These are phyloP conservation scores for Elegia similella DNA, from an alignment of 2,888 invertebrate species.

Conservation along the genomic window DNA sequence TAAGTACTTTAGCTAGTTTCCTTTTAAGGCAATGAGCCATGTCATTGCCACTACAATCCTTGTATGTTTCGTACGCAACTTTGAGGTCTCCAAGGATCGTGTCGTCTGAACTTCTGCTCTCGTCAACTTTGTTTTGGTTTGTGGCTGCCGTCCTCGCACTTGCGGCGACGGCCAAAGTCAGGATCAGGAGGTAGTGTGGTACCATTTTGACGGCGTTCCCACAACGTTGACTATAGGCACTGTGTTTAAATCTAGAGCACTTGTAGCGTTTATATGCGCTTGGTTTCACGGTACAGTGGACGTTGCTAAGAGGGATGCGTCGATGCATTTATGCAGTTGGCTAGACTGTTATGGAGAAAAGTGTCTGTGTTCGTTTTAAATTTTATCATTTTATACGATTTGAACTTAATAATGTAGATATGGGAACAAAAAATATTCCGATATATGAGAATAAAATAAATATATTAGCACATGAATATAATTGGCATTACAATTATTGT, in stretches of 20 bases:
- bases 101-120: constrained; percentile 69
- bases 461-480: too few species aligned
- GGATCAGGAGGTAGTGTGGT: constrained; percentile 79
- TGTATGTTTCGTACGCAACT: constrained; percentile 89
- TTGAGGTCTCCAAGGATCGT: constrained; percentile 84
- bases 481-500: too few species aligned
- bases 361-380: constrained; percentile 20
- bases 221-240: constrained; percentile 49
- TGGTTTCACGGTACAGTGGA: constrained; percentile 74
- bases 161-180: constrained; percentile 76
- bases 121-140: constrained; percentile 68
- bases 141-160: constrained; percentile 77
- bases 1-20: constrained; percentile 89
- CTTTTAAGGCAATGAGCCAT: constrained; percentile 89
- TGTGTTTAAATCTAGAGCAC: constrained; percentile 68
- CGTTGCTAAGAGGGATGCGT: constrained; percentile 70
- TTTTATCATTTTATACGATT: not conserved
- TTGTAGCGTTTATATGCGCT: constrained; percentile 76
- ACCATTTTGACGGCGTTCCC: constrained; percentile 61
- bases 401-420: too few species aligned
- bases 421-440: too few species aligned
- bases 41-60: constrained; percentile 88
- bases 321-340: constrained; percentile 68
- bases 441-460: too few species aligned
- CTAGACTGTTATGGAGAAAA: constrained; percentile 43